Evolutionary conservation across 92 coral and sea anemone species (phyloP), one percentile per base, ranked within the genome.

Genomic region (Phenganax stokvisi): DNA sequence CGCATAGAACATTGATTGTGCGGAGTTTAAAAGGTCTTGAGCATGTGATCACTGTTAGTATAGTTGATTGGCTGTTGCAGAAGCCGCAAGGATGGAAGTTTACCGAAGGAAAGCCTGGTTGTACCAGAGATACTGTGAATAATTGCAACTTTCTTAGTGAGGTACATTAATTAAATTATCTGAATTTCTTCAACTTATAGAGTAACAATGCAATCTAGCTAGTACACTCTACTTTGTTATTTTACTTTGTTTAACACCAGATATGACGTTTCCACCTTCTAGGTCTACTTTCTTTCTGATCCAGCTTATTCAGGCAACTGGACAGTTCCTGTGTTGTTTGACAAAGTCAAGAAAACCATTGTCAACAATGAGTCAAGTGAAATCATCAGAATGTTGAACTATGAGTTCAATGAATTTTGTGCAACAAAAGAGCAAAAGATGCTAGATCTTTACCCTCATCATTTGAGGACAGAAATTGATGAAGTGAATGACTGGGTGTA

Each of bases 351-450:
- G 83, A 85, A 81, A 15, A 89, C 85, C n/a, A 89, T 92, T 66
- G 97, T 93, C 3, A 93, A 81, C 85, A 93, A 91, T 77, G 97
- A 93, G 71, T 93, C 97, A 3, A 89, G 92, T 37, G 97, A 93
- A 82, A 91, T 93, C 64, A 83, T 93, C 58, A 91, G 97, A 15
- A 93, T 93, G 93, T 58, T 93, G 10, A 91, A 88, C 83, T 87
- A 88, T 54, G 97, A 93, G 53, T 91, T 93, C 69, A 91, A 93
- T 79, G 96, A 87, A 10, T 89, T 93, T 62, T 91, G 96, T 69
- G 88, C 90, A 27, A 90, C 90, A 0, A 89, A 89, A 71, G 97
- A 91, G 81, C 96, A 91, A 75, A 89, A 52, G 79, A 86, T 87
- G 51, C 81, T 93, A 54, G 97, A 93, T 83, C 79, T 93, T 57